Conservation (phyloP, 2,797 vertebrate species). For the Buphagus erythrorhynchus region DNA sequence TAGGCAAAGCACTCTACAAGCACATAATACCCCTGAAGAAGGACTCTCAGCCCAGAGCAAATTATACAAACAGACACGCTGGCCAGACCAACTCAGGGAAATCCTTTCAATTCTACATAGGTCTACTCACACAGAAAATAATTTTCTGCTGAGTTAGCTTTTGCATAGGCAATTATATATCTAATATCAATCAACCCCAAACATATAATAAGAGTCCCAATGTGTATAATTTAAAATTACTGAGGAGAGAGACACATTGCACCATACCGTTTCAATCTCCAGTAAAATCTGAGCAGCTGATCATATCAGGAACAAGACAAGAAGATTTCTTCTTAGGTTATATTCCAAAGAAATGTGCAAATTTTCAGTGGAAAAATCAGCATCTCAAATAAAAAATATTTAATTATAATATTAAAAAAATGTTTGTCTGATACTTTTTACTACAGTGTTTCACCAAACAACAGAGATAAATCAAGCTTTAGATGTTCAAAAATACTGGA, state of each 20-base stretch:
- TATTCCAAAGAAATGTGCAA: background rate
- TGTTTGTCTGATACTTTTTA: background rate
- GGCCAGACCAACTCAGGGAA: background rate
- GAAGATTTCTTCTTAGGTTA: background rate
- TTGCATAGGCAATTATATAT: background rate
- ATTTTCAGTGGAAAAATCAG: background rate
- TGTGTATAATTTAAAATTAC: background rate
- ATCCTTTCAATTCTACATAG: background rate
- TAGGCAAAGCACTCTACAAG: background rate
- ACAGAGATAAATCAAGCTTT: background rate
- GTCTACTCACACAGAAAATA: background rate
- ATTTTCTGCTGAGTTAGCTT: background rate
- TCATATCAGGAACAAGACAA: background rate
- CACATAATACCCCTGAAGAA: background rate
- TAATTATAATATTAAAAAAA: background rate
- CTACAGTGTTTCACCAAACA: background rate
- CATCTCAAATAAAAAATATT: background rate
- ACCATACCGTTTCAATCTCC: background rate
- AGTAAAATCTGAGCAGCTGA: background rate
- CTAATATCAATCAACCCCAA: background rate
- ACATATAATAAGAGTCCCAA: background rate
- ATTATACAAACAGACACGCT: accelerated
- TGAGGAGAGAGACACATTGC: background rate
- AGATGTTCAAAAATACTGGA: background rate
- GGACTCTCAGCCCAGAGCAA: background rate